Base-by-base conservation (phyloP, 2,888 invertebrate genomes). In the Sinohyriopsis cumingii region DNA sequence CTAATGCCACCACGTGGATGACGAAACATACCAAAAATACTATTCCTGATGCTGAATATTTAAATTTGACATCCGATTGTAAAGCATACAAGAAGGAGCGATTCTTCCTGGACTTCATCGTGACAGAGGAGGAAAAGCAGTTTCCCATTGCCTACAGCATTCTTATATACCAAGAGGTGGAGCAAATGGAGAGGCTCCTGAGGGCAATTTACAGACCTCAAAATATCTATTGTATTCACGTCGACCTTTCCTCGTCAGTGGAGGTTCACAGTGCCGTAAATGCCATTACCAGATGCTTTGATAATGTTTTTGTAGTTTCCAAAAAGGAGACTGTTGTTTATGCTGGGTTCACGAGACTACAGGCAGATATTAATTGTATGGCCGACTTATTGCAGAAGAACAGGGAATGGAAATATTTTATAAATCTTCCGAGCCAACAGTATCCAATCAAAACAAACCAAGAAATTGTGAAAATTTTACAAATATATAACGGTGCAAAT, bases 331-430 rank as follows among this genome's bases (percentile, higher is more conserved):
- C 78, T 28, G 81, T 90, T 18, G 79, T 85, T 2, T 90, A 89
- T 76, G 86, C 83, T 0, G 87, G 88, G 0, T 87, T 86, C 68
- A 77, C 82, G 1, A 81, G 89, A 5, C 79, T 90, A 20, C 83
- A 84, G 71, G 88, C 89, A 0, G 89, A 89, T 72, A 75, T 90
- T 15, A 88, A 88, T 69, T 90, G 90, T 72, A 88, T 89, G 88
- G 55, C 76, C 25, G 88, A 89, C 66, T 80, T 86, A 19, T 55
- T 87, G 15, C 71, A 73, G 1, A 63, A 63, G 12, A 69, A 66
- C 19, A 65, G 67, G 25, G 62, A 76, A 9, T 90, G 89, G 89
- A 84, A 85, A 63, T 90, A 90, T 77, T 84, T 89, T 56, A 81
- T 90, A 22, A 90, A 90, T 73, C 72, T 88, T n/a, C 87, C 89